A percentile compares a stretch with the other conserved stretches of the same genome.
Evolutionary conservation across 2,888 invertebrate species (phyloP).

Genomic region (Habrosyne pyritoides): DNA sequence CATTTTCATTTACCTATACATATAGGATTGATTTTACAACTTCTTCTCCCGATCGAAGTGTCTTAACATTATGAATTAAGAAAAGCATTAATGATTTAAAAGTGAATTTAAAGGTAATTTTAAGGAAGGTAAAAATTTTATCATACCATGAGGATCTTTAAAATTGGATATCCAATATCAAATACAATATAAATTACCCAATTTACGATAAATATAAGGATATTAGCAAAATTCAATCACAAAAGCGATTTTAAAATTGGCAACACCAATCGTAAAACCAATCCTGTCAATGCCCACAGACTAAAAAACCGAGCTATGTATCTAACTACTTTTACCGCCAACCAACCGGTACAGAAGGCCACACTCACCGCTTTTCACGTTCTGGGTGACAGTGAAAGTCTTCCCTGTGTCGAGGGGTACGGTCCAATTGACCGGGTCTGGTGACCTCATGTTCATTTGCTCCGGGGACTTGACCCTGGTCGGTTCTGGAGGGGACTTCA

Average conservation of each 20-base stretch:
- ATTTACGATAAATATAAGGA: not conserved
- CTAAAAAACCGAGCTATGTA: constrained; percentile 8
- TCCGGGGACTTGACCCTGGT: constrained; percentile 97
- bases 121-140: not conserved
- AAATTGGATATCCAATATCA: not conserved
- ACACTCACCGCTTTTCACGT: constrained; percentile 87
- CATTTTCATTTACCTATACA: constrained; percentile 21
- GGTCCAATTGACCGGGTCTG: constrained; percentile 97
- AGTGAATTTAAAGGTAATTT: not conserved
- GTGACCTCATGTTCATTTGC: constrained; percentile 95
- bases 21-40: constrained; percentile 10
- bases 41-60: not conserved
- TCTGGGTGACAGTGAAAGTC: constrained; percentile 96
- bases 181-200: not conserved
- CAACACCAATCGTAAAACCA: constrained; percentile 33
- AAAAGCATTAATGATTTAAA: not conserved
- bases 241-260: constrained; percentile 4
- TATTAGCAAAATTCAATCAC: not conserved
- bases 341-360: constrained; percentile 52
- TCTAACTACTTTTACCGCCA: constrained; percentile 59
- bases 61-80: not conserved
- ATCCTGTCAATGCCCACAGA: constrained; percentile 26
- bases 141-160: not conserved
- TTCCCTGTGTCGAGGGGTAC: constrained; percentile 96
- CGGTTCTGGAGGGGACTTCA: constrained; percentile 96